These are phyloP conservation scores for Myotis davidii DNA, from an alignment of 2,113 vertebrate genomes.

Conservation along the genomic window DNA sequence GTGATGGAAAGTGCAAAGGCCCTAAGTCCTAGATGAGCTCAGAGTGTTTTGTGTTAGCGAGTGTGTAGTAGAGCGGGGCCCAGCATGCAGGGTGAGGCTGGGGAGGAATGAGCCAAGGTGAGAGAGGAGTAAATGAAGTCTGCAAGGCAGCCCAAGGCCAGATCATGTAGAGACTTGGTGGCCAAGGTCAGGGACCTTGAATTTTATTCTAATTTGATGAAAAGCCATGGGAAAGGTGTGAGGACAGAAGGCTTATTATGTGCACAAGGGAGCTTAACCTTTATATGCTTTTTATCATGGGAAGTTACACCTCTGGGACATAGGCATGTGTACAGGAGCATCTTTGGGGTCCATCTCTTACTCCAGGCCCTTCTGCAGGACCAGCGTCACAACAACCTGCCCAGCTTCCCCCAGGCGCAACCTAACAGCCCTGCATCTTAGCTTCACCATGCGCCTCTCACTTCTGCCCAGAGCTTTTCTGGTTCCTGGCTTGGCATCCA, in stretches of 20 bases:
- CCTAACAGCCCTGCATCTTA: fast-evolving
- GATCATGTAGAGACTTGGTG: too few species aligned
- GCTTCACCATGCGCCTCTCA: background rate
- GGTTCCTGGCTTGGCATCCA: background rate
- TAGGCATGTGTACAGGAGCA: fast-evolving
- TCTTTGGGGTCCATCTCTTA: background rate
- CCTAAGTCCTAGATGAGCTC: background rate
- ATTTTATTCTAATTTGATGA: background rate
- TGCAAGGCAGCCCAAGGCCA: background rate
- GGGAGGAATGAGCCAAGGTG: background rate
- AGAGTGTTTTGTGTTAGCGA: background rate
- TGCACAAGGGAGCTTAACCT: background rate
- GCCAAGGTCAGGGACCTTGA: background rate
- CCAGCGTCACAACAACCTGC: background rate
- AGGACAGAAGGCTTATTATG: background rate
- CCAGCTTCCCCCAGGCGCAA: background rate
- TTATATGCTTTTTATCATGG: background rate
- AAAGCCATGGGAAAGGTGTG: background rate
- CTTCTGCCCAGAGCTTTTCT: background rate
- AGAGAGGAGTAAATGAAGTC: background rate
- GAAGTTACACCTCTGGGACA: background rate
- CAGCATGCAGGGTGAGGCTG: too few species aligned
- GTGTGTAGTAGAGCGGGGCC: fast-evolving
- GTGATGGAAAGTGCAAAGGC: background rate
- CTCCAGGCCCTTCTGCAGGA: background rate